Evolutionary conservation across 2,888 invertebrate genomes (phyloP).

Genomic region (Ypsolopha scabrella): DNA sequence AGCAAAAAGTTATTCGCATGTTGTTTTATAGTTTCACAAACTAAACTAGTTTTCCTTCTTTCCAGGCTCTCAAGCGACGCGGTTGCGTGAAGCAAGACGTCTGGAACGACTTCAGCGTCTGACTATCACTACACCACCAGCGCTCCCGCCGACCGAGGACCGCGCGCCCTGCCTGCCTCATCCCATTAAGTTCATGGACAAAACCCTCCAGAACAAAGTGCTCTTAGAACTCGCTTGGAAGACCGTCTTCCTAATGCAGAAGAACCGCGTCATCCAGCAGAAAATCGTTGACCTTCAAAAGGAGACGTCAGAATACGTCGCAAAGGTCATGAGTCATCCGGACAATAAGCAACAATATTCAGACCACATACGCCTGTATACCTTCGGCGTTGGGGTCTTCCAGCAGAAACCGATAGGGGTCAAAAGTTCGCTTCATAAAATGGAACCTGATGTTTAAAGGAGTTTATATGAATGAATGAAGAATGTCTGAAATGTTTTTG

Average conservation of each 20-base stretch:
- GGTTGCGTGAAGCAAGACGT: slow-evolving; percentile 48
- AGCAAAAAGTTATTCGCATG: no score
- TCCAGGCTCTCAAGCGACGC: slow-evolving; percentile 41
- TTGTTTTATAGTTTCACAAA: no score
- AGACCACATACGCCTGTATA: slow-evolving; percentile 32
- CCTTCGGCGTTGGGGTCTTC: neutral
- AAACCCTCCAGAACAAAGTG: slow-evolving; percentile 48
- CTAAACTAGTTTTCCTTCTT: slow-evolving; percentile 18
- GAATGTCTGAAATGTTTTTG: slow-evolving; percentile 5
- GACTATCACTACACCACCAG: slow-evolving; percentile 20
- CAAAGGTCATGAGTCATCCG: slow-evolving; percentile 69
- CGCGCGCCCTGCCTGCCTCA: slow-evolving; percentile 9
- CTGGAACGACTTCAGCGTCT: slow-evolving; percentile 36
- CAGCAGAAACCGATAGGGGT: no score
- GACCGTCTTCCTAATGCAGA: slow-evolving; percentile 72
- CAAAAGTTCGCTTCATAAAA: neutral
- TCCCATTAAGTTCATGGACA: slow-evolving; percentile 21
- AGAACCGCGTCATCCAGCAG: slow-evolving; percentile 71
- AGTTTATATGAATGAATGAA: no score
- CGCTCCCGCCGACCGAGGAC: slow-evolving; percentile 15
- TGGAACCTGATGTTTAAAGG: neutral
- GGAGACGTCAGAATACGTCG: slow-evolving; percentile 73
- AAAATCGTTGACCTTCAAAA: slow-evolving; percentile 71
- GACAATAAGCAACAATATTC: slow-evolving; percentile 41
- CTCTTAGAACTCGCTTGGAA: slow-evolving; percentile 73